Percentiles rank a stretch among this genome's conserved stretches.
Conservation (phyloP, 2,797 vertebrate species). For the Eulemur albifrons region DNA sequence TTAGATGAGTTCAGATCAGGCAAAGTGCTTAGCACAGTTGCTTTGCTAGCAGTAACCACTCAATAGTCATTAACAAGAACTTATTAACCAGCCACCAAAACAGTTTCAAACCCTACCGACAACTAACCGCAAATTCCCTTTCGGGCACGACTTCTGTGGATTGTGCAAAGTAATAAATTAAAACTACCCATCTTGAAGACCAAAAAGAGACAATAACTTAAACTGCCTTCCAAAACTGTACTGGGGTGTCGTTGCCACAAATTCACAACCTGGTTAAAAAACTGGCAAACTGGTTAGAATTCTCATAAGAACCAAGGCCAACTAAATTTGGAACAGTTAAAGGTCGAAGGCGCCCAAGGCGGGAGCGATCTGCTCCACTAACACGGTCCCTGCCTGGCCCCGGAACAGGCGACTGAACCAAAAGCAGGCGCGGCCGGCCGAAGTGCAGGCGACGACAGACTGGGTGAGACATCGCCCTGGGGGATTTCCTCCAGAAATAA, state of each 20-base stretch:
- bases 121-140: constrained; percentile 19
- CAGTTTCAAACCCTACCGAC: not conserved
- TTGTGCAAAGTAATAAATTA: not conserved
- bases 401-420: not conserved
- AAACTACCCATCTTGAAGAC: constrained; percentile 21
- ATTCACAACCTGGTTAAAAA: not conserved
- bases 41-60: not conserved
- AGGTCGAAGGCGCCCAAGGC: constrained; percentile 47
- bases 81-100: not conserved
- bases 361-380: not conserved
- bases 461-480: not conserved
- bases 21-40: not conserved
- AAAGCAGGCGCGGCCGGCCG: not conserved
- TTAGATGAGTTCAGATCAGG: not conserved
- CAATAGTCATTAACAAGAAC: not conserved
- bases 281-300: not conserved
- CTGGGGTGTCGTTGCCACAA: not conserved
- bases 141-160: not conserved
- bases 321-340: constrained; percentile 52
- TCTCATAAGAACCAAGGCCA: not conserved
- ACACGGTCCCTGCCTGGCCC: not conserved
- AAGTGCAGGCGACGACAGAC: not conserved
- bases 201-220: constrained; percentile 21
- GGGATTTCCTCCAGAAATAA: not conserved
- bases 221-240: constrained; percentile 2